These are phyloP conservation scores for Gymnoscelis rufifasciata DNA, from an alignment of 2,888 invertebrate species.

Conservation along the genomic window DNA sequence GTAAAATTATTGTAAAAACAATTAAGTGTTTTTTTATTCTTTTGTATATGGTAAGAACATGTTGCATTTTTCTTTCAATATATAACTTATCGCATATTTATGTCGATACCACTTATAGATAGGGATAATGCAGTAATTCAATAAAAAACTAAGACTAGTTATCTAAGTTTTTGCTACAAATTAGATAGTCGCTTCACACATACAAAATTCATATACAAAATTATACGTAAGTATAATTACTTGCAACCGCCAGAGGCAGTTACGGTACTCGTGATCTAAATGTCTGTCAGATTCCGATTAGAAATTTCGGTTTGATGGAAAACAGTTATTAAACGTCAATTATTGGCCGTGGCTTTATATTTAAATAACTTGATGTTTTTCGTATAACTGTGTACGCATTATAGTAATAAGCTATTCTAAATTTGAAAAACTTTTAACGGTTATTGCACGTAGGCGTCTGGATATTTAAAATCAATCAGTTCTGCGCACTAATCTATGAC, in stretches of 20 bases:
- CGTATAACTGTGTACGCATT: slow-evolving; percentile 23
- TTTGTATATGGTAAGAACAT: too few relatives aligned
- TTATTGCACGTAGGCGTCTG: too few relatives aligned
- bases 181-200: neutral
- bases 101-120: too few relatives aligned
- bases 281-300: slow-evolving; percentile 61
- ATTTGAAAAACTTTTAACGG: neutral
- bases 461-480: too few relatives aligned
- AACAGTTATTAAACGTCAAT: slow-evolving; percentile 54
- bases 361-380: slow-evolving; percentile 22
- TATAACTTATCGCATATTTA: too few relatives aligned
- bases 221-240: slow-evolving; percentile 37
- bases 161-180: slow-evolving; percentile 1
- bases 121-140: too few relatives aligned
- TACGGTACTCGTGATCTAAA: slow-evolving; percentile 64
- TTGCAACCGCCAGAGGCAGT: slow-evolving; percentile 44
- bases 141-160: neutral
- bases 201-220: slow-evolving; percentile 2
- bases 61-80: too few relatives aligned
- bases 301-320: slow-evolving; percentile 65
- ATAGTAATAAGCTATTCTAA: slow-evolving; percentile 14
- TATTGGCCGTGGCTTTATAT: slow-evolving; percentile 31
- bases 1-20: too few relatives aligned
- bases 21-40: too few relatives aligned
- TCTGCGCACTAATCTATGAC: too few relatives aligned